Conservation (phyloP, 2,888 invertebrate species). For the Gortyna flavago region DNA sequence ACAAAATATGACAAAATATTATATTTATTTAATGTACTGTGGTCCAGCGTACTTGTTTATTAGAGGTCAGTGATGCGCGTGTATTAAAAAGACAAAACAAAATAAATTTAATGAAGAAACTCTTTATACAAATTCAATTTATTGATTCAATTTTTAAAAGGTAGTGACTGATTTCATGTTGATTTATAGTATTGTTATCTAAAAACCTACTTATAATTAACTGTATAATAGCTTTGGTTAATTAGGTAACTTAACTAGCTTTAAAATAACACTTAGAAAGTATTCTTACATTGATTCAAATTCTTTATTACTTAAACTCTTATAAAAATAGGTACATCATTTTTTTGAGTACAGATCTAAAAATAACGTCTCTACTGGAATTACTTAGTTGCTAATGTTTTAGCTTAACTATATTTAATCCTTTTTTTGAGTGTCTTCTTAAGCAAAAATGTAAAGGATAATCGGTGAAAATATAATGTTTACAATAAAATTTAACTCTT, state of each 20-base stretch:
- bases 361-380: constrained; percentile 38
- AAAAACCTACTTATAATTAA: constrained; percentile 71
- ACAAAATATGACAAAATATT: no score
- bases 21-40: no score
- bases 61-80: no score
- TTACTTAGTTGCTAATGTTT: constrained; percentile 23
- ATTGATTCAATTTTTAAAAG: constrained; percentile 72
- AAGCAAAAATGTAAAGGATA: not conserved
- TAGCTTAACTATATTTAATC: not conserved
- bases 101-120: not conserved
- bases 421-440: constrained; percentile 3
- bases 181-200: constrained; percentile 41
- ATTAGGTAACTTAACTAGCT: constrained; percentile 83
- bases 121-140: constrained; percentile 54
- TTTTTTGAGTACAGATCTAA: constrained; percentile 38
- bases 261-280: constrained; percentile 47
- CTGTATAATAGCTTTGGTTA: constrained; percentile 83
- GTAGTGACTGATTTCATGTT: constrained; percentile 81
- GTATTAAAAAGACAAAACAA: not conserved
- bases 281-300: constrained; percentile 47
- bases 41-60: no score
- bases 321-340: constrained; percentile 43
- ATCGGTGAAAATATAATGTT: not conserved
- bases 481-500: constrained; percentile 1
- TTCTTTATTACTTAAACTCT: constrained; percentile 26